Base-by-base conservation (phyloP, 2,113 vertebrate genomes). In the Drymodes brunneopygia region DNA sequence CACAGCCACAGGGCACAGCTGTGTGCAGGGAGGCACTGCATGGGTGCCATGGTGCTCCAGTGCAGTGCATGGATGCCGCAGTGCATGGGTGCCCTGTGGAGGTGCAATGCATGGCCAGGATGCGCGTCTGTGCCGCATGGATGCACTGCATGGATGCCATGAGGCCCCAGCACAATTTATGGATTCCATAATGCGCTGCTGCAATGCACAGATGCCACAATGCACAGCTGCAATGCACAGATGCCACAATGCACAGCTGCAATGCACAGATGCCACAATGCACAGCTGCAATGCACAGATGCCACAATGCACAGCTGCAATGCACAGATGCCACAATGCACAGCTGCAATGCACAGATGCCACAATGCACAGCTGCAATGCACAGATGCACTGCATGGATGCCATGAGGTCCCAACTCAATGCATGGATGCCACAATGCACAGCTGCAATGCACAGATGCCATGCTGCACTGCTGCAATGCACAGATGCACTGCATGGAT, bases 401-500 rank as follows among this genome's bases (percentile, higher is more conserved):
- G 48, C 7, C 8, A 5, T 5, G 10, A 15, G 1, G 24, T 3
- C 28, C 7, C n/a, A 28, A 0, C 18, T 27, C 24, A 7, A 21
- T 36, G 13, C 7, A 11, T 11, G 13, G 45, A 15, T 50, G 9
- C 53, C 19, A 17, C 27, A 15, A 8, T 9, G 29, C 36, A 19
- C 6, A 8, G 25, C 5, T n/a, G 64, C 42, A 6, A 7, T 11
- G 51, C n/a, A n/a, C n/a, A n/a, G n/a, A n/a, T n/a, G n/a, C n/a
- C n/a, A n/a, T n/a, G n/a, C n/a, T n/a, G n/a, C n/a, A n/a, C n/a
- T n/a, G n/a, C n/a, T n/a, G n/a, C n/a, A n/a, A n/a, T 28, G 24
- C 4, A 0, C 0, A 2, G 25, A 6, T 33, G 19, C 20, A 7
- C 1, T 2, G 33, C 14, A 10, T 7, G 70, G 28, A 5, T 42